Evolutionary conservation across 2,888 invertebrate species (phyloP).

Genomic region (Bellardia bayeri): DNA sequence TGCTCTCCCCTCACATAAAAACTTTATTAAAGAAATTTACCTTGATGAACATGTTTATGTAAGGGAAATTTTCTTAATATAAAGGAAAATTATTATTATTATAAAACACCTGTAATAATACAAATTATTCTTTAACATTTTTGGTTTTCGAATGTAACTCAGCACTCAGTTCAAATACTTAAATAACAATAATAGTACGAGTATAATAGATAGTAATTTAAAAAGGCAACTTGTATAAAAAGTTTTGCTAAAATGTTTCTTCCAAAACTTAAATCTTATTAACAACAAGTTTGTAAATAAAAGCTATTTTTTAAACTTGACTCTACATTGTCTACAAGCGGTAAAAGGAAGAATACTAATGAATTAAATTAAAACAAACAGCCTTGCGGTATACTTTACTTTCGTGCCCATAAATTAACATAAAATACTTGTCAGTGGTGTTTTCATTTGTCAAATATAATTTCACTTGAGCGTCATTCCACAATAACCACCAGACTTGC

Average conservation of each 20-base stretch:
- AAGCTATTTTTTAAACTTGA: background rate
- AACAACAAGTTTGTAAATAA: background rate
- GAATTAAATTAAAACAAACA: background rate
- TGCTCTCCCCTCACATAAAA: background rate
- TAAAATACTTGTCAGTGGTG: background rate
- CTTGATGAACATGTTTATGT: background rate
- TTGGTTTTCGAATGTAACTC: background rate
- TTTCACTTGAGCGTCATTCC: background rate
- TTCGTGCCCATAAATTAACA: background rate
- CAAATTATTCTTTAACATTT: background rate
- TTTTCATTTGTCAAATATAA: background rate
- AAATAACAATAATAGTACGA: background rate
- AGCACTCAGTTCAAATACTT: background rate
- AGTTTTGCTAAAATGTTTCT: background rate
- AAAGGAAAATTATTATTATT: background rate
- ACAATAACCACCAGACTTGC: background rate
- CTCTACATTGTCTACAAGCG: too few relatives aligned
- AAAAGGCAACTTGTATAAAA: background rate
- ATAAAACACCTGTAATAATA: background rate
- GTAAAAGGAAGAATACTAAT: too few relatives aligned
- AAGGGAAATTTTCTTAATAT: background rate
- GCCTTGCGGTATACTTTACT: background rate
- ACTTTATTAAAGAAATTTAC: background rate
- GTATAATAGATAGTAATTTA: background rate
- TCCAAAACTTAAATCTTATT: background rate